These are phyloP conservation scores for Drosophila equinoxialis DNA, from an alignment of 1,140 invertebrate species.

Conservation along the genomic window DNA sequence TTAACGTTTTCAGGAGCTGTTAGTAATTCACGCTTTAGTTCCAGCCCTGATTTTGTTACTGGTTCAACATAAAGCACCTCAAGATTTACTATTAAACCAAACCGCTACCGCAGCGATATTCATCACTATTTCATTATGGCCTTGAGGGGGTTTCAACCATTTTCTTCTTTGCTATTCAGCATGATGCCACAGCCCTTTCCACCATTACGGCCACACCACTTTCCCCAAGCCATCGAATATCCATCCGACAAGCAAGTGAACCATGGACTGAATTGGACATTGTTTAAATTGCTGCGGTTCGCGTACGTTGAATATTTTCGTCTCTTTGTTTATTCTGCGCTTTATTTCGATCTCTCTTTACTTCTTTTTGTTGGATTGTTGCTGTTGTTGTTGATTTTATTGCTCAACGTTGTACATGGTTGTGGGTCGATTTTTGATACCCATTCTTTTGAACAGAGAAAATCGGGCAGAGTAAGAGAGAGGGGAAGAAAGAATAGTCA, in stretches of 20 bases:
- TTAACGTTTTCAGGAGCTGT: too few relatives aligned
- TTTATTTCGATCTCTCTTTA: conserved; percentile 55
- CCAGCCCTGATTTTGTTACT: conserved; percentile 23
- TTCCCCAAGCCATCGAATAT: background rate
- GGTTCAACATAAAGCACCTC: conserved; percentile 40
- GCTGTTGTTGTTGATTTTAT: conserved; percentile 56
- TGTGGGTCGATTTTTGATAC: conserved; percentile 47
- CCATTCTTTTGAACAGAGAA: conserved; percentile 21
- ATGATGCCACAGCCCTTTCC: background rate
- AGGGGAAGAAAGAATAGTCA: conserved; percentile 30
- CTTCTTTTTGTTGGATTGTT: conserved; percentile 26
- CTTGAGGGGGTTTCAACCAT: conserved; percentile 51
- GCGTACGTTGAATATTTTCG: conserved; percentile 73
- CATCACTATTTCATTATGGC: conserved; percentile 72
- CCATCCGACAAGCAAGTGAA: conserved; percentile 58
- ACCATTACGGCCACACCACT: conserved; percentile 6
- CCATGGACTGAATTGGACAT: conserved; percentile 77
- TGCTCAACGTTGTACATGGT: conserved; percentile 34
- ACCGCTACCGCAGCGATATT: conserved; percentile 55
- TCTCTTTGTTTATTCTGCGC: conserved; percentile 70
- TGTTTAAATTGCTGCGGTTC: conserved; percentile 79
- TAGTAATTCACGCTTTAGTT: background rate
- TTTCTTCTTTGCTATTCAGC: conserved; percentile 59
- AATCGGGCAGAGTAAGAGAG: too few relatives aligned
- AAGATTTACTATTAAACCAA: conserved; percentile 49